A percentile compares a stretch with the other conserved stretches of the same genome.
These are phyloP conservation scores for Germaria angustata DNA, from an alignment of 2,888 invertebrate species.

Conservation along the genomic window DNA sequence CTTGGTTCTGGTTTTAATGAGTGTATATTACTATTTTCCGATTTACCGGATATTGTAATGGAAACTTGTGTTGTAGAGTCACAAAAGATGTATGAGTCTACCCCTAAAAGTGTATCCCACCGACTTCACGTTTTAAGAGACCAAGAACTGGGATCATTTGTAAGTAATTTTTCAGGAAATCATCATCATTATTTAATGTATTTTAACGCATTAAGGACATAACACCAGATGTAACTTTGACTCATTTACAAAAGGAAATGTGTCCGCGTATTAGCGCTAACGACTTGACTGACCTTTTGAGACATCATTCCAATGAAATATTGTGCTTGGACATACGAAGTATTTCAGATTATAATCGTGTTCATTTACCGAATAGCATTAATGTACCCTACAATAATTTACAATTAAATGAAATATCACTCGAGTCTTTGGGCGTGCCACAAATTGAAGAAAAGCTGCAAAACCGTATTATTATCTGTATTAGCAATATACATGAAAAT, in stretches of 20 bases:
- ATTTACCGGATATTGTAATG: slow-evolving; percentile 97
- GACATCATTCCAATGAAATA: slow-evolving; percentile 82
- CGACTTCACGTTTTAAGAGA: slow-evolving; percentile 86
- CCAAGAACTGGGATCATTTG: slow-evolving; percentile 75
- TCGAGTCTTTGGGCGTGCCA: slow-evolving; percentile 86
- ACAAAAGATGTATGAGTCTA: slow-evolving; percentile 87
- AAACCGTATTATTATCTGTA: slow-evolving; percentile 86
- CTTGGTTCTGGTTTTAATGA: slow-evolving; percentile 97
- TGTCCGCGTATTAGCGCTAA: slow-evolving; percentile 92
- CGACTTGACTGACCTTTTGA: slow-evolving; percentile 88
- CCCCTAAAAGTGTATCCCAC: slow-evolving; percentile 93
- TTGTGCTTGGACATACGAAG: slow-evolving; percentile 86
- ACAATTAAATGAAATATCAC: slow-evolving; percentile 85
- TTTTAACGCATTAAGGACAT: slow-evolving; percentile 82
- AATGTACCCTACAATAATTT: slow-evolving; percentile 94
- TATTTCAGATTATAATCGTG: slow-evolving; percentile 84
- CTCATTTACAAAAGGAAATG: slow-evolving; percentile 86
- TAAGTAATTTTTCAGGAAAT: slow-evolving; percentile 67
- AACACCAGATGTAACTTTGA: slow-evolving; percentile 83
- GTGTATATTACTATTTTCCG: slow-evolving; percentile 98
- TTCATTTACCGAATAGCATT: slow-evolving; percentile 89
- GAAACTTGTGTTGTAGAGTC: slow-evolving; percentile 95
- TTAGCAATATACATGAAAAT: slow-evolving; percentile 89
- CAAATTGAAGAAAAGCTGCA: slow-evolving; percentile 83
- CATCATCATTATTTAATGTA: background rate